A percentile compares a stretch with the other conserved stretches of the same genome.
These are phyloP conservation scores for Beris chalybata DNA, from an alignment of 2,888 invertebrate genomes.

Conservation along the genomic window DNA sequence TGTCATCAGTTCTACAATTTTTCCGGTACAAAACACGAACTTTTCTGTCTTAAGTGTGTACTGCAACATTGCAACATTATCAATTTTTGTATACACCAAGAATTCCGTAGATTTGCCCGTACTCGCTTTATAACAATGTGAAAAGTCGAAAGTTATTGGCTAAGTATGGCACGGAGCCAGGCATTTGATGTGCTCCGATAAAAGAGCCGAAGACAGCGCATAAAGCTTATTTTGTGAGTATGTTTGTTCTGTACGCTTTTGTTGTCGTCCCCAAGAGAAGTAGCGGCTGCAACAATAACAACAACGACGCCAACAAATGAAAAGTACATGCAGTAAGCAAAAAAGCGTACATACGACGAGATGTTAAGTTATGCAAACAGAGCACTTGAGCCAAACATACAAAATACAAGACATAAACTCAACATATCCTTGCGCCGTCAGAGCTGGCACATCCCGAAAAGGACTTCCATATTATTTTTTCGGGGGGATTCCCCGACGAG, in stretches of 20 bases:
- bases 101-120: not conserved
- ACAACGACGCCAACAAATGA: not conserved
- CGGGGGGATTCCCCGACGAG: too few relatives aligned
- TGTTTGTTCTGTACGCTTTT: not conserved
- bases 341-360: not conserved
- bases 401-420: too few relatives aligned
- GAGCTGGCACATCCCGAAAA: too few relatives aligned
- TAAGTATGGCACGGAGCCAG: conserved; percentile 19
- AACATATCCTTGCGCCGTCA: too few relatives aligned
- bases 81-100: not conserved
- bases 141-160: conserved; percentile 15
- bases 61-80: conserved; percentile 1
- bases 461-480: too few relatives aligned
- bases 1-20: too few relatives aligned
- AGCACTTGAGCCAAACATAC: too few relatives aligned
- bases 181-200: conserved; percentile 22
- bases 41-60: too few relatives aligned
- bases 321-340: too few relatives aligned
- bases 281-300: not conserved
- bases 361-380: conserved; percentile 19
- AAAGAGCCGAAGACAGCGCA: conserved; percentile 6
- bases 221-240: not conserved
- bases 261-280: not conserved
- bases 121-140: conserved; percentile 17
- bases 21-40: too few relatives aligned